These are phyloP conservation scores for Contarinia nasturtii DNA, from an alignment of 1,140 invertebrate species.

Conservation along the genomic window DNA sequence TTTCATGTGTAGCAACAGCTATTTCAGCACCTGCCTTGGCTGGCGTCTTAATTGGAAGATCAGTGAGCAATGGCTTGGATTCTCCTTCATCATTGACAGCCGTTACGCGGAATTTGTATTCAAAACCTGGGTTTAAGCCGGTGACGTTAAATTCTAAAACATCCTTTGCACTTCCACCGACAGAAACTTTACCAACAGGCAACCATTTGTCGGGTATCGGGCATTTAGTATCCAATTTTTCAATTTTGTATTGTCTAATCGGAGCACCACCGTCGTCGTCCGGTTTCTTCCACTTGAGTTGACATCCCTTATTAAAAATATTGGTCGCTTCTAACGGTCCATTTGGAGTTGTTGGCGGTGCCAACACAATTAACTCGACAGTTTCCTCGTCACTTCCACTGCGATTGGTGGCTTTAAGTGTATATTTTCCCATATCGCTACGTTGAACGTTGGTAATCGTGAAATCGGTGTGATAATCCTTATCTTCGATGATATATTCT, in stretches of 20 bases:
- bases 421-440: conserved; percentile 83
- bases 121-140: conserved; percentile 68
- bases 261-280: conserved; percentile 86
- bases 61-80: conserved; percentile 77
- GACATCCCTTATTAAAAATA: conserved; percentile 69
- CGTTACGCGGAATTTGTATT: conserved; percentile 91
- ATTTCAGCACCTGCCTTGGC: too few relatives aligned
- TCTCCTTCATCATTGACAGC: conserved; percentile 93
- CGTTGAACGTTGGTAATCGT: conserved; percentile 61
- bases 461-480: conserved; percentile 83
- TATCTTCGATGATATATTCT: conserved; percentile 75
- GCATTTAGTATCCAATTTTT: conserved; percentile 85
- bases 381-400: conserved; percentile 78
- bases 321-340: conserved; percentile 77
- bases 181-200: conserved; percentile 48
- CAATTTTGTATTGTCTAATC: conserved; percentile 86
- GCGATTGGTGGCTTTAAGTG: conserved; percentile 69
- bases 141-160: conserved; percentile 77
- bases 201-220: conserved; percentile 84
- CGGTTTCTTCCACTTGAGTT: conserved; percentile 76
- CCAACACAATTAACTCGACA: conserved; percentile 78
- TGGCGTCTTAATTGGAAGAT: too few relatives aligned
- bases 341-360: conserved; percentile 67
- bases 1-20: too few relatives aligned
- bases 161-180: conserved; percentile 36